These are phyloP conservation scores for Desoria tigrina DNA, from an alignment of 2,888 invertebrate species.

Conservation along the genomic window DNA sequence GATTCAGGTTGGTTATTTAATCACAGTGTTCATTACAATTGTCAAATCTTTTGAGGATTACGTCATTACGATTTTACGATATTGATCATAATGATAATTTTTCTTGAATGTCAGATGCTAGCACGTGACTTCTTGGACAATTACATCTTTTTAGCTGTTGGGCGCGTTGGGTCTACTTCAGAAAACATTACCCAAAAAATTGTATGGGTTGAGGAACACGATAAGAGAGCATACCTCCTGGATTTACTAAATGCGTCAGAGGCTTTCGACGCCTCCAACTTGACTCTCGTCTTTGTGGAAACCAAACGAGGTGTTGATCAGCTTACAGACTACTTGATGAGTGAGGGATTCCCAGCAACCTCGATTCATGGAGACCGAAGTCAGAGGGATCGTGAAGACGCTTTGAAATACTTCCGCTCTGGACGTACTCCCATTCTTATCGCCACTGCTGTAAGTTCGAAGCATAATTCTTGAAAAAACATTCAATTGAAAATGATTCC, in stretches of 20 bases:
- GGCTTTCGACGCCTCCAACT: slow-evolving; percentile 67
- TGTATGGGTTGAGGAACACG: slow-evolving; percentile 97
- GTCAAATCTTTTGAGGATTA: too few relatives aligned
- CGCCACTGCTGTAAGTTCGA: slow-evolving; percentile 80
- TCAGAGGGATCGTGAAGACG: slow-evolving; percentile 96
- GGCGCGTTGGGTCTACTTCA: slow-evolving; percentile 97
- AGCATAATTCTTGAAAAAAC: not conserved
- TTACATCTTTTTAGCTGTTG: slow-evolving; percentile 98
- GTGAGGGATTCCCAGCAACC: slow-evolving; percentile 91
- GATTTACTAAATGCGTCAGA: slow-evolving; percentile 81
- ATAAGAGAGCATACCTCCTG: slow-evolving; percentile 93
- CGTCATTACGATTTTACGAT: too few relatives aligned
- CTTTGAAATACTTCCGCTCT: slow-evolving; percentile 86
- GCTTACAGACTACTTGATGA: slow-evolving; percentile 88
- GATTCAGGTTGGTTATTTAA: slow-evolving; percentile 77
- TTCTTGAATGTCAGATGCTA: too few relatives aligned
- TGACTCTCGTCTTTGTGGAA: slow-evolving; percentile 97
- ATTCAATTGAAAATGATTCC: slow-evolving; percentile 34
- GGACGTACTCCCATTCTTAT: slow-evolving; percentile 94
- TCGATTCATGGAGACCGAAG: slow-evolving; percentile 98
- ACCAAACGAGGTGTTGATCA: slow-evolving; percentile 99
- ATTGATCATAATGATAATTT: too few relatives aligned
- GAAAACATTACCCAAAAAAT: slow-evolving; percentile 99
- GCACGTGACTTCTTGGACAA: slow-evolving; percentile 97
- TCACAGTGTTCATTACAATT: too few relatives aligned